Conservation (phyloP, 2,113 vertebrate genomes). For the Prunella himalayana region DNA sequence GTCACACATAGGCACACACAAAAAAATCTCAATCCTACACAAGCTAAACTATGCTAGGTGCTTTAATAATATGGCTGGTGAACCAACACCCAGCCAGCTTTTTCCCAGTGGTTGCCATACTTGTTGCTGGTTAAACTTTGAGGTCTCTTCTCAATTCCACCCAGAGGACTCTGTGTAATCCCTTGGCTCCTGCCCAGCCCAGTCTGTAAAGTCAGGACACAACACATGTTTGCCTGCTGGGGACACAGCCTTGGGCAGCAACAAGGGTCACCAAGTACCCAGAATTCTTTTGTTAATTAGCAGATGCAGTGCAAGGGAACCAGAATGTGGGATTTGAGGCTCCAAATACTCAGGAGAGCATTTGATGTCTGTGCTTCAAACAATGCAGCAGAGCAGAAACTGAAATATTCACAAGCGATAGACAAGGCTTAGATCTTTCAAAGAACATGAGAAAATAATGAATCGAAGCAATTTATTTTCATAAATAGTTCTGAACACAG, state of each 20-base stretch:
- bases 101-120: background rate
- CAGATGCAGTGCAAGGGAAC: background rate
- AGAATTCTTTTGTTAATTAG: constrained; percentile 6
- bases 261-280: background rate
- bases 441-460: background rate
- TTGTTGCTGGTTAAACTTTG: background rate
- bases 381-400: background rate
- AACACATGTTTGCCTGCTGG: background rate
- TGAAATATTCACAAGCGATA: background rate
- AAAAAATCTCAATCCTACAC: background rate
- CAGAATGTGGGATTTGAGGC: background rate
- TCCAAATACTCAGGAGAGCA: background rate
- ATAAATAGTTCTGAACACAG: background rate
- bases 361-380: background rate
- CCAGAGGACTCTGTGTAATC: background rate
- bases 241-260: background rate
- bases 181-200: background rate
- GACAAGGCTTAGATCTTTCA: background rate
- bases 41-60: background rate
- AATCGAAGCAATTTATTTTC: background rate
- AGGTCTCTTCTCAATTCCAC: background rate
- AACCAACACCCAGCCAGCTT: background rate
- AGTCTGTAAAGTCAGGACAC: background rate
- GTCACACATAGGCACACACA: rapidly evolving
- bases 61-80: background rate